Conservation (phyloP, 2,888 invertebrate genomes). For the Poecilus cupreus region DNA sequence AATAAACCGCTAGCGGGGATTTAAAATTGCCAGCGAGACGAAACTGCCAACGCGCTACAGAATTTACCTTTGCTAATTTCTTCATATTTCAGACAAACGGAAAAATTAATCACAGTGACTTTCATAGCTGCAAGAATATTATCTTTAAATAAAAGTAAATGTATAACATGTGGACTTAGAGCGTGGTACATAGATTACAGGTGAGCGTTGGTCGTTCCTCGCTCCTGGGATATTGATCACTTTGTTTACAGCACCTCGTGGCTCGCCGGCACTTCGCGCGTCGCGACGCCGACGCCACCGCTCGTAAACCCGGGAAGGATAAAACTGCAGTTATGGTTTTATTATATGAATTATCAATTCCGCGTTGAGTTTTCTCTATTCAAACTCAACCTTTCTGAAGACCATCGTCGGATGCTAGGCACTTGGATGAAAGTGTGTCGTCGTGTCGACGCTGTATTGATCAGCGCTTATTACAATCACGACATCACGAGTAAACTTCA, state of each 20-base stretch:
- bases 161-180: not conserved
- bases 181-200: slow-evolving; percentile 2
- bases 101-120: not conserved
- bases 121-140: too few relatives aligned
- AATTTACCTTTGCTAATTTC: slow-evolving; percentile 13
- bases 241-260: slow-evolving; percentile 56
- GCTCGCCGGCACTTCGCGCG: slow-evolving; percentile 36
- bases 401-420: not conserved
- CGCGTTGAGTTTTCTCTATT: not conserved
- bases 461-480: not conserved
- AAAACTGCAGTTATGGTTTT: slow-evolving; percentile 57
- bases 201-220: slow-evolving; percentile 3
- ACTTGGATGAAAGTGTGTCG: not conserved
- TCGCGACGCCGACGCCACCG: not conserved
- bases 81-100: not conserved
- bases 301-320: slow-evolving; percentile 52
- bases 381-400: not conserved
- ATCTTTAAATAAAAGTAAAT: too few relatives aligned
- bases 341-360: slow-evolving; percentile 59
- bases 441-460: not conserved
- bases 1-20: slow-evolving; percentile 54
- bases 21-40: slow-evolving; percentile 55
- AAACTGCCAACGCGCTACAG: slow-evolving; percentile 11
- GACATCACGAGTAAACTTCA: too few relatives aligned
- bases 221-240: slow-evolving; percentile 54